Percentiles rank a stretch among this genome's conserved stretches.
These are phyloP conservation scores for Gastrophysa polygoni DNA, from an alignment of 2,888 invertebrate species.

Conservation along the genomic window DNA sequence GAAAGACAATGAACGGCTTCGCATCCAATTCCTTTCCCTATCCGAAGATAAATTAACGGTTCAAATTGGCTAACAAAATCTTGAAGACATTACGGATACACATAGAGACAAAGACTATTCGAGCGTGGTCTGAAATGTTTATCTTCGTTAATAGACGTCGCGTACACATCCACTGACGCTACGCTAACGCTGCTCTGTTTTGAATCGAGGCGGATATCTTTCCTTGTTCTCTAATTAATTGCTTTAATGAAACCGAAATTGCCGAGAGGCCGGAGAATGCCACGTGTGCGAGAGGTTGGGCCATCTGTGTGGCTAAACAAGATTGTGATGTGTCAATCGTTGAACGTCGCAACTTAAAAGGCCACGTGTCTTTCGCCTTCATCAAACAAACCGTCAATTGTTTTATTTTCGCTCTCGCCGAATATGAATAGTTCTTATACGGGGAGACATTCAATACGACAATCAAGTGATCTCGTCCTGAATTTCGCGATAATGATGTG, in stretches of 20 bases:
- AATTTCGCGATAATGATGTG: neutral
- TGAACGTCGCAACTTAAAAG: conserved; percentile 22
- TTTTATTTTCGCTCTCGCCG: conserved; percentile 16
- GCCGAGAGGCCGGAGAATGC: conserved; percentile 38
- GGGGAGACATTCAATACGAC: neutral
- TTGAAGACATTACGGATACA: neutral
- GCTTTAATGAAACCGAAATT: conserved; percentile 54
- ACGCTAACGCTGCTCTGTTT: conserved; percentile 30
- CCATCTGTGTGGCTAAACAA: conserved; percentile 30
- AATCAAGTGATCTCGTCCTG: neutral
- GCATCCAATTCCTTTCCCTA: neutral
- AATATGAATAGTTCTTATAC: conserved; percentile 18
- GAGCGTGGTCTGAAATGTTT: conserved; percentile 25
- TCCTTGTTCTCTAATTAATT: conserved; percentile 54
- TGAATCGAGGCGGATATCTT: conserved; percentile 46
- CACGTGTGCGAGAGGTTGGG: conserved; percentile 33
- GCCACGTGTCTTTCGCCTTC: conserved; percentile 27
- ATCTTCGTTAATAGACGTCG: conserved; percentile 42
- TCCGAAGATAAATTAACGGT: conserved; percentile 9
- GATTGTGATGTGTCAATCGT: conserved; percentile 30
- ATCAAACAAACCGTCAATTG: conserved; percentile 24
- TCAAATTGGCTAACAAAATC: conserved; percentile 14
- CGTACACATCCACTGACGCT: conserved; percentile 46
- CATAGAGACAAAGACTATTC: conserved; percentile 14
- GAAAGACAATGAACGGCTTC: too few species aligned